Evolutionary conservation across 2,113 vertebrate genomes (phyloP).

Genomic region (Muntiacus reevesi): DNA sequence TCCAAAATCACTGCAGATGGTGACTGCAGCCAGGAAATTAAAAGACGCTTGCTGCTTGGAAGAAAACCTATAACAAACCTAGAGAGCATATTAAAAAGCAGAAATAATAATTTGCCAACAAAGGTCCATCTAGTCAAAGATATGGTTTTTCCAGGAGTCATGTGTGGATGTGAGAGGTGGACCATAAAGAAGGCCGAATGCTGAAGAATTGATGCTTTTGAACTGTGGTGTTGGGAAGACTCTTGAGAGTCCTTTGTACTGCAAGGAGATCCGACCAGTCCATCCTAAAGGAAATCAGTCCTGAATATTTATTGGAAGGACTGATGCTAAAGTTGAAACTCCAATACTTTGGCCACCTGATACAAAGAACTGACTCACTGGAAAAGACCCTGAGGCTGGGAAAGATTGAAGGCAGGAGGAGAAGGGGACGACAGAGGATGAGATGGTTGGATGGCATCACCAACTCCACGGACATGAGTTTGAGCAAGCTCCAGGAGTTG

Average conservation of each 20-base stretch:
- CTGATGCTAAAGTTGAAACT: background rate
- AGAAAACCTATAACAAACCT: background rate
- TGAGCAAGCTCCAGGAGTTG: background rate
- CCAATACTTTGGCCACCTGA: background rate
- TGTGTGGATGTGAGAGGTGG: background rate
- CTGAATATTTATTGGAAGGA: background rate
- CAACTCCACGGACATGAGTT: background rate
- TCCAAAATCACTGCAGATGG: background rate
- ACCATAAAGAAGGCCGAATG: background rate
- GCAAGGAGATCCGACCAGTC: background rate
- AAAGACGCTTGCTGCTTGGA: background rate
- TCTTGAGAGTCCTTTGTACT: background rate
- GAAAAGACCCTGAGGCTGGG: background rate
- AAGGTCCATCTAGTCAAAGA: background rate
- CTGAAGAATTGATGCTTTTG: background rate
- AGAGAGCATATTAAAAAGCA: background rate
- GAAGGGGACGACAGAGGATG: background rate
- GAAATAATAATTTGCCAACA: background rate
- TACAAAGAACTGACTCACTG: rapidly evolving
- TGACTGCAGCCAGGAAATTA: background rate
- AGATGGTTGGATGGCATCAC: background rate
- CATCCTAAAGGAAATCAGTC: background rate
- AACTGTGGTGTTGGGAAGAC: background rate
- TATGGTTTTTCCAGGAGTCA: background rate
- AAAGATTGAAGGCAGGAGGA: background rate